Base-by-base conservation (phyloP, 2,888 invertebrate species). In the Leptothorax acervorum region DNA sequence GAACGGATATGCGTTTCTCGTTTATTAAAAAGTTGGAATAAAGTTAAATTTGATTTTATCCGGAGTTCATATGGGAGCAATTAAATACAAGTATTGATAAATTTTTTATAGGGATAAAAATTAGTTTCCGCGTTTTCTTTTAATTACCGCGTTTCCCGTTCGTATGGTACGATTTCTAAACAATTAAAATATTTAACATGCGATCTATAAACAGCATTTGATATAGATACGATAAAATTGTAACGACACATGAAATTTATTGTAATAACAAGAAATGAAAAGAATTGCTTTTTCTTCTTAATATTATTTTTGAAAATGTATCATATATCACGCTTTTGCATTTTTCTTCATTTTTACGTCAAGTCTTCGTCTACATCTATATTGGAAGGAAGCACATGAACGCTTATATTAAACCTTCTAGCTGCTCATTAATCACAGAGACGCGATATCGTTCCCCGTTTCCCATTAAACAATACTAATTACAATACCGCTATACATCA, bases 391-490 rank as follows among this genome's bases (percentile, higher is more conserved):
- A 23, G 1, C 18, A 18, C 31, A 5, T 55, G 12, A 68, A 12
- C 3, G 15, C 42, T 42, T 55, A 28, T 42, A 42, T 78, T 31
- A 68, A 57, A 57, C 6, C 11, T 31, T 39, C 45, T 6, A 48
- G 5, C 11, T 48, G 23, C 35, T 60, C 48, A 60, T 71, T 35
- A 57, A 48, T 71, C 28, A 79, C 35, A 18, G 35, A 31, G 15
- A 71, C 11, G 15, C 28, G 23, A 79, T 45, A 60, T 45, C 12
- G 23, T 79, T 23, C 45, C 18, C 12, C 2, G 9, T 68, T 66
- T 28, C 39, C 39, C 18, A 55, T 31, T 45, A 71, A 45, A 23
- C 71, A 42, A 9, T 23, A 35, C 4, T 70, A 78, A 68, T 78
- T 70, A 70, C 23, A 45, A 31, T 31, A 79, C 35, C 71, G 9